phyloP scores from a whole-genome alignment of 1,140 invertebrate genomes.

The Leptopilina boulardi region DNA sequence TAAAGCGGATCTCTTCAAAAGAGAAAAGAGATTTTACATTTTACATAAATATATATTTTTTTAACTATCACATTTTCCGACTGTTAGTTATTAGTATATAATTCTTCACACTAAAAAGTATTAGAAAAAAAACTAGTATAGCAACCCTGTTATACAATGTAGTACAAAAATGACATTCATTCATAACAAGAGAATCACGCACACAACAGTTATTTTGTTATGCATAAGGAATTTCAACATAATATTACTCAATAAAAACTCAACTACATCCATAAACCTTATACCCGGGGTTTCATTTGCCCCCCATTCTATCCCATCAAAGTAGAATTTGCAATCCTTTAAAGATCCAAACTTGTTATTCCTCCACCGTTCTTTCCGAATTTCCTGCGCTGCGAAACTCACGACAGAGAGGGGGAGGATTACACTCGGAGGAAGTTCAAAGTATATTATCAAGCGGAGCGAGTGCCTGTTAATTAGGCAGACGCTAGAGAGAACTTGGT shows the following conservation, averaged over 20 bases:
- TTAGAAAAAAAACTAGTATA: too few relatives aligned
- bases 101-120: too few relatives aligned
- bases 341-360: constrained; percentile 33
- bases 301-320: neutral
- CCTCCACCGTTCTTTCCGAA: constrained; percentile 27
- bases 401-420: constrained; percentile 14
- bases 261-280: constrained; percentile 26
- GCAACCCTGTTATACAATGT: too few relatives aligned
- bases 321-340: constrained; percentile 26
- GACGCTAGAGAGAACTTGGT: neutral
- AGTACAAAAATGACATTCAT: constrained; percentile 21
- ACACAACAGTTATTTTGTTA: constrained; percentile 16
- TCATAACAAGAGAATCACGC: constrained; percentile 1
- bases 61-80: too few relatives aligned
- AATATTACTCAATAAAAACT: constrained; percentile 31
- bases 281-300: too few relatives aligned
- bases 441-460: constrained; percentile 31
- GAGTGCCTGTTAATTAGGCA: constrained; percentile 32
- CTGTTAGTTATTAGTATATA: too few relatives aligned
- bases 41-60: too few relatives aligned
- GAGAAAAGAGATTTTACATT: neutral
- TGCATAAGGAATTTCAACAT: constrained; percentile 2
- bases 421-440: constrained; percentile 5
- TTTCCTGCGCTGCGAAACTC: constrained; percentile 11
- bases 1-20: neutral